Base-by-base conservation (phyloP, 2,797 vertebrate species). In the Heliangelus exortis region DNA sequence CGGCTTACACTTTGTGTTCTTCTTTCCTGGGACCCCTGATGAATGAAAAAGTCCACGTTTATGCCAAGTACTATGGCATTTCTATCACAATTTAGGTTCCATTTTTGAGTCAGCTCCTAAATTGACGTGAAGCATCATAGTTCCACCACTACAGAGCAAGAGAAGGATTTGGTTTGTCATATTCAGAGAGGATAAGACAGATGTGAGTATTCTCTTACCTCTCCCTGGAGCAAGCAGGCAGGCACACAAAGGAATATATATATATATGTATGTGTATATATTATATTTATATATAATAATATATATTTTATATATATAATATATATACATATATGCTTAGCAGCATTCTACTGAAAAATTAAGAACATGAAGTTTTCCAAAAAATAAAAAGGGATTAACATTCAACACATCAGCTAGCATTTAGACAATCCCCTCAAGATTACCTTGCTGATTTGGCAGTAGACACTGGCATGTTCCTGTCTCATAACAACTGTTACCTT, bases 241-340 rank as follows among this genome's bases (percentile, higher is more conserved):
- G 14, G 31, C 1, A 51, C 7, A 33, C 12, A 45, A 4, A 61
- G 33, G 15, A 34, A 28, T 39, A 36, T 36, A 36, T 36, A 39
- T 12, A 29, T 2, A 6, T 6, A 25, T 7, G 7, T 7, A 39
- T 5, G 31, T 2, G 5, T 6, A 25, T 7, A 7, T 7, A n/a
- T n/a, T n/a, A n/a, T n/a, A n/a, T n/a, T n/a, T n/a, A n/a, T n/a
- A n/a, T n/a, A n/a, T n/a, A n/a, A n/a, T n/a, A n/a, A n/a, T n/a
- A n/a, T n/a, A n/a, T n/a, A n/a, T n/a, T n/a, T n/a, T n/a, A n/a
- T n/a, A n/a, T n/a, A n/a, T n/a, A n/a, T n/a, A n/a, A 28, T 36
- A 36, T 39, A 39, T 39, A 41, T 14, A 31, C 2, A 5, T 6
- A 25, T 7, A 7, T 7, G 16, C 19, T 53, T 57, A 33, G 34